Evolutionary conservation across 2,888 invertebrate genomes (phyloP).

Genomic region (Timema cristinae): DNA sequence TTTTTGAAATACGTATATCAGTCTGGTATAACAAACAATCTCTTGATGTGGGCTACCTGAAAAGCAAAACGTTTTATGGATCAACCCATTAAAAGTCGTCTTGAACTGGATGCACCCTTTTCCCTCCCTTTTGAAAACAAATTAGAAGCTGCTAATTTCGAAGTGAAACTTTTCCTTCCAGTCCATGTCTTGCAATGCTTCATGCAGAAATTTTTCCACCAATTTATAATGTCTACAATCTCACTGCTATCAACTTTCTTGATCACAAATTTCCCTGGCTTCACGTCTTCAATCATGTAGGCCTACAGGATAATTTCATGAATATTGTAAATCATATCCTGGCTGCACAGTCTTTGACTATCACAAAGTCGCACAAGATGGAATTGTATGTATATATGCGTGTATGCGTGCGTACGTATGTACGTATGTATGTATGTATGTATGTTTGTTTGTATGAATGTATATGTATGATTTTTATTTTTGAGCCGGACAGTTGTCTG

Average conservation of each 20-base stretch:
- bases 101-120: neutral
- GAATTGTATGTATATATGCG: no score
- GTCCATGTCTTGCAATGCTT: neutral
- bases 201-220: neutral
- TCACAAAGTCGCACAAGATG: neutral
- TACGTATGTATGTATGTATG: neutral
- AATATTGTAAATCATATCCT: no score
- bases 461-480: neutral
- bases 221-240: neutral
- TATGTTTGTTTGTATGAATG: no score
- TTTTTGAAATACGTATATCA: no score
- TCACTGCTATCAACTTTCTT: neutral
- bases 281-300: neutral
- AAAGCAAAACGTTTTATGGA: no score
- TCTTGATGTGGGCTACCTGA: no score
- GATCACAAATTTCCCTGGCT: neutral
- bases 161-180: neutral
- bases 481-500: conserved; percentile 9
- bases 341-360: neutral
- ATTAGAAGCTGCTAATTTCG: neutral
- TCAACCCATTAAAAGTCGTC: no score
- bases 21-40: no score
- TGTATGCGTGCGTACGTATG: no score
- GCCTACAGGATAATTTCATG: no score
- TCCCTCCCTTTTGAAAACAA: neutral